These are phyloP conservation scores for Trissoscelio sp. DNA, from an alignment of 2,888 invertebrate genomes.

Conservation along the genomic window DNA sequence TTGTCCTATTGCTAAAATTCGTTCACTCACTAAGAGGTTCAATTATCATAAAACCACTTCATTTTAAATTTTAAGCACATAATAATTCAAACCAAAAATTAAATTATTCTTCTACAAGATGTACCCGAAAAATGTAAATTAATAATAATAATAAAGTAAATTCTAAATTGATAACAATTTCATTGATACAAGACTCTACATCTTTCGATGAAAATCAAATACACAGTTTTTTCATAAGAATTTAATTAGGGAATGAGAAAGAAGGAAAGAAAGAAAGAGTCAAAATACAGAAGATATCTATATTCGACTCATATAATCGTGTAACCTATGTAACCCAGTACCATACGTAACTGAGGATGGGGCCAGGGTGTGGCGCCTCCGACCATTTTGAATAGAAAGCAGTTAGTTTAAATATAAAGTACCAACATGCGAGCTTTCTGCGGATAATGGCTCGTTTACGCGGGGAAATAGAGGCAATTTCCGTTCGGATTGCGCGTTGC, in stretches of 20 bases:
- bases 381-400: slow-evolving; percentile 65
- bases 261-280: background rate
- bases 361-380: slow-evolving; percentile 12
- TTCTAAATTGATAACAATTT: too few species aligned
- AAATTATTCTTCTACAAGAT: too few species aligned
- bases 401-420: slow-evolving; percentile 73
- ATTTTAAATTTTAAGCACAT: too few species aligned
- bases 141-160: too few species aligned
- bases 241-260: background rate
- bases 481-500: slow-evolving; percentile 68
- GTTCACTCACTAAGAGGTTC: too few species aligned
- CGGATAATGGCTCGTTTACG: slow-evolving; percentile 72
- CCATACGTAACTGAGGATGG: slow-evolving; percentile 17
- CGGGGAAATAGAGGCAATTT: slow-evolving; percentile 73
- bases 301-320: slow-evolving; percentile 1
- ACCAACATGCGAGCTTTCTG: slow-evolving; percentile 70
- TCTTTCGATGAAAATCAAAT: too few species aligned
- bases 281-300: slow-evolving; percentile 28
- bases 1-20: too few species aligned
- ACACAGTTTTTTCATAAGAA: background rate
- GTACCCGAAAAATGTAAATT: too few species aligned
- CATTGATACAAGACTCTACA: too few species aligned
- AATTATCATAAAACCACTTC: too few species aligned
- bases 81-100: too few species aligned
- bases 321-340: too few species aligned